phyloP scores from a whole-genome alignment of 2,888 invertebrate genomes.

The Siphonodentalium dalli region DNA sequence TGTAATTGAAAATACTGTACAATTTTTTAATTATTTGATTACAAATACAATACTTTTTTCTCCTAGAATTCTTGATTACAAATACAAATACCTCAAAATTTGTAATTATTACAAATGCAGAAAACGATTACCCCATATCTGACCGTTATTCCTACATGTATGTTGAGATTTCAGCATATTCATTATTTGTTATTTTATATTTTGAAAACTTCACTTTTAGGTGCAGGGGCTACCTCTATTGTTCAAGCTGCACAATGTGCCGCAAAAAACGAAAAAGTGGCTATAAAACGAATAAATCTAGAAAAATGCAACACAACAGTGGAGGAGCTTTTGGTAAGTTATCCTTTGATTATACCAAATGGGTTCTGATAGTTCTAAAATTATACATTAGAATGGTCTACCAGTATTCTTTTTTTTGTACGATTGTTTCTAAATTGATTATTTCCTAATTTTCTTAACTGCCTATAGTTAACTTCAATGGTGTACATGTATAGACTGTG shows the following conservation, averaged over 20 bases:
- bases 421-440: background rate
- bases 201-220: conserved; percentile 71
- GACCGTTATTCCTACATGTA: background rate
- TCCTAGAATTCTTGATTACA: too few species aligned
- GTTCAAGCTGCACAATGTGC: conserved; percentile 93
- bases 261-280: conserved; percentile 91
- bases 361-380: too few species aligned
- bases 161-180: background rate
- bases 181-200: too few species aligned
- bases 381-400: too few species aligned
- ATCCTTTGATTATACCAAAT: too few species aligned
- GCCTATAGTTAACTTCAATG: too few species aligned
- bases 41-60: background rate
- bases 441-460: background rate
- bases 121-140: background rate
- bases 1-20: too few species aligned
- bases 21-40: too few species aligned
- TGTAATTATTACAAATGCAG: background rate
- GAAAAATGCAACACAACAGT: conserved; percentile 99
- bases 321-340: conserved; percentile 90
- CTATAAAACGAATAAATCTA: conserved; percentile 97
- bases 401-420: background rate
- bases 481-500: too few species aligned
- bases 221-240: conserved; percentile 94
- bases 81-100: background rate